Evolutionary conservation across 2,888 invertebrate species (phyloP), one percentile per base, ranked within the genome.

Genomic region (Drosophila conformis): DNA sequence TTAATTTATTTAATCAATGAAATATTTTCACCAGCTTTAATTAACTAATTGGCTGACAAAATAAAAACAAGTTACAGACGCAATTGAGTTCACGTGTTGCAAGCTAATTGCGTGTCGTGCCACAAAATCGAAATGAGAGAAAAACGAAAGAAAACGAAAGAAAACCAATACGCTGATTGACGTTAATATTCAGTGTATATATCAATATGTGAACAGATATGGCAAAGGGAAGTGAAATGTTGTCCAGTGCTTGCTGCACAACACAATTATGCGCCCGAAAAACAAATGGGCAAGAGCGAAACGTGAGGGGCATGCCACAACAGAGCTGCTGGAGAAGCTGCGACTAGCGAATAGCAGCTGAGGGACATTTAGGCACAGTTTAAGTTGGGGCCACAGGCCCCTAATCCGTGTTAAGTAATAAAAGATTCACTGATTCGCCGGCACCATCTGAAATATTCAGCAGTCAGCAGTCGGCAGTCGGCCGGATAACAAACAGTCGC

Each of bases 371-470:
- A 66, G 57, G 54, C 72, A 51, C 66, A 38, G 46, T 53, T 57
- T n/a, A 52, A 36, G 49, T 31, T 38, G 18, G 33, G 33, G 38
- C 49, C 49, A 56, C 29, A 38, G 27, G 27, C 61, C 64, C 73
- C 78, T 76, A 83, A 86, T 69, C 72, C 73, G 69, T 86, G 82
- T 83, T 80, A 82, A 77, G 71, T 85, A 76, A 86, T 86, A 83
- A 88, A 90, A 83, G 82, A 86, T 70, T 76, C 78, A 76, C 70
- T 67, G 68, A 74, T 64, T 69, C 69, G 36, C 62, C 62, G 42
- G 15, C 46, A 25, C 58, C 60, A 62, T 51, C 82, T 87, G 65
- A 87, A 89, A 87, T 89, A 89, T 85, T 85, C 65, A 89, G 73
- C 77, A 85, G 87, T 76, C 84, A 76, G 76, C 73, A 70, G 51